Evolutionary conservation across 2,888 invertebrate genomes (phyloP).

Genomic region (Ligdia adustata): DNA sequence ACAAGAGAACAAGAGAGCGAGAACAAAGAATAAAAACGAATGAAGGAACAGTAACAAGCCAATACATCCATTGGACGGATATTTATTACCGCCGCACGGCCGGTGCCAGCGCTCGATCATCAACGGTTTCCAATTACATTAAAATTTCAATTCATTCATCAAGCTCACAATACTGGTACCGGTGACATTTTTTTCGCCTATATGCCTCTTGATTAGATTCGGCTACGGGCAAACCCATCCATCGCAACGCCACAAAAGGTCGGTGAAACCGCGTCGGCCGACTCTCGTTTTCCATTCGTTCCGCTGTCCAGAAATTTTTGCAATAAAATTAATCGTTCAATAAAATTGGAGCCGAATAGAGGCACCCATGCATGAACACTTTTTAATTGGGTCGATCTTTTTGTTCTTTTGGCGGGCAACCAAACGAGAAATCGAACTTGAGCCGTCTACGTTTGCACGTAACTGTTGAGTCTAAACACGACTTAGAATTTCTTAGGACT

Average conservation of each 20-base stretch:
- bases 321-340: slow-evolving; percentile 83
- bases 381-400: slow-evolving; percentile 80
- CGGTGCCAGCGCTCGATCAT: slow-evolving; percentile 50
- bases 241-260: slow-evolving; percentile 73
- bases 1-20: slow-evolving; percentile 1
- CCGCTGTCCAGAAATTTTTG: slow-evolving; percentile 81
- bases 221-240: slow-evolving; percentile 65
- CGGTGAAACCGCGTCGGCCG: slow-evolving; percentile 59
- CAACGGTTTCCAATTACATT: slow-evolving; percentile 65
- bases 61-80: slow-evolving; percentile 40
- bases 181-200: slow-evolving; percentile 56
- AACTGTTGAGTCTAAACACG: slow-evolving; percentile 15
- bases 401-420: slow-evolving; percentile 68
- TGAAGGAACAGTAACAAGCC: slow-evolving; percentile 33
- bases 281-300: slow-evolving; percentile 75
- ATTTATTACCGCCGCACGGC: slow-evolving; percentile 45
- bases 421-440: slow-evolving; percentile 73
- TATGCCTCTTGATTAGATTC: slow-evolving; percentile 73
- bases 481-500: slow-evolving; percentile 9
- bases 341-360: slow-evolving; percentile 79
- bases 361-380: slow-evolving; percentile 79
- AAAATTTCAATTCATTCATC: slow-evolving; percentile 70
- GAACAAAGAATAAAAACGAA: slow-evolving; percentile 19
- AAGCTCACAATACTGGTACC: slow-evolving; percentile 51
- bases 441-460: slow-evolving; percentile 44